Percentiles rank a stretch among this genome's conserved stretches.
Evolutionary conservation across 1,140 invertebrate species (phyloP).

Genomic region (Ericerus pela): DNA sequence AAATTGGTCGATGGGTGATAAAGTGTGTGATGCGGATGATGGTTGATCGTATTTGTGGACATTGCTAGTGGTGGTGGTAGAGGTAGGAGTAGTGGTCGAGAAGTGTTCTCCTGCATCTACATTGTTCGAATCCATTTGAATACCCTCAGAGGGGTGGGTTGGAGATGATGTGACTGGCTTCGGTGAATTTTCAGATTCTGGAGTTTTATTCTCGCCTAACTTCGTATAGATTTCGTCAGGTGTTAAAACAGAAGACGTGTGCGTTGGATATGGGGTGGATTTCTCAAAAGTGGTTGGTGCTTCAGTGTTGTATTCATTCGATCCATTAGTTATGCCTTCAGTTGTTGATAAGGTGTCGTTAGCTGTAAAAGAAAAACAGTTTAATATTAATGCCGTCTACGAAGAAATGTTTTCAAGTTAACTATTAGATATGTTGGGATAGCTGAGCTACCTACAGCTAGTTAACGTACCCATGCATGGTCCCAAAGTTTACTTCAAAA

Average conservation of each 20-base stretch:
- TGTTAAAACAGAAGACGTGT: not conserved
- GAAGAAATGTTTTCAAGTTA: too few relatives aligned
- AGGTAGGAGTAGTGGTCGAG: not conserved
- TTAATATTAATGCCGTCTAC: too few relatives aligned
- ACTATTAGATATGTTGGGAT: too few relatives aligned
- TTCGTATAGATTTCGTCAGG: not conserved
- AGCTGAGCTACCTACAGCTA: too few relatives aligned
- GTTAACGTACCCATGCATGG: too few relatives aligned
- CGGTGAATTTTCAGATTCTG: not conserved
- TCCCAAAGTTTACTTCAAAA: too few relatives aligned
- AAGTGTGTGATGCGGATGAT: too few relatives aligned
- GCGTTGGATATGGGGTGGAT: not conserved
- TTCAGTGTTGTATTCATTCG: constrained; percentile 13
- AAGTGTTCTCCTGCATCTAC: constrained; percentile 22
- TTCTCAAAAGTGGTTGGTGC: not conserved
- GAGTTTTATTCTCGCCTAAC: constrained; percentile 6
- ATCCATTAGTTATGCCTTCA: constrained; percentile 14
- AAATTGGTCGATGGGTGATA: too few relatives aligned
- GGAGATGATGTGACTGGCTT: too few relatives aligned
- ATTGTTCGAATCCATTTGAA: constrained; percentile 10
- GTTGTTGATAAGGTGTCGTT: constrained; percentile 23
- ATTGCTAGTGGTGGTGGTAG: not conserved
- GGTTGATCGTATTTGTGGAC: too few relatives aligned
- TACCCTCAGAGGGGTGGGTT: constrained; percentile 16
- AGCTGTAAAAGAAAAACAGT: constrained; percentile 22